Conservation (phyloP, 2,888 invertebrate genomes). For the Leucophenga maculata region DNA sequence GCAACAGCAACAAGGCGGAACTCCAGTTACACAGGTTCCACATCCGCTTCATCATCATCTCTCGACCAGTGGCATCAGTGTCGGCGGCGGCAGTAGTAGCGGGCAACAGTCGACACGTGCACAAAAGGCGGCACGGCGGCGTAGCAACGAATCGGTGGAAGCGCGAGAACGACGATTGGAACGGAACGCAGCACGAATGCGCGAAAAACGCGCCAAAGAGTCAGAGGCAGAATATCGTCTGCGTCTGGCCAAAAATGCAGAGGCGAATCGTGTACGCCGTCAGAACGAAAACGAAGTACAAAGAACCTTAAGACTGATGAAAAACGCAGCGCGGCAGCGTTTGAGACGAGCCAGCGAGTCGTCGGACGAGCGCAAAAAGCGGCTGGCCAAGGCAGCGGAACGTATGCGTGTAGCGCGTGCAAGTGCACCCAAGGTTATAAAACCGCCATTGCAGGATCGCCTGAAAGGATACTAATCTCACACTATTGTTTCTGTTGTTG, state of each 20-base stretch:
- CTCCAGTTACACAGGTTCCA: slow-evolving; percentile 40
- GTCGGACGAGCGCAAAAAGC: slow-evolving; percentile 68
- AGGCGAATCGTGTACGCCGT: slow-evolving; percentile 71
- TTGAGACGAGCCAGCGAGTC: slow-evolving; percentile 71
- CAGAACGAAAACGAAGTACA: slow-evolving; percentile 72
- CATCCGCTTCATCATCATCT: slow-evolving; percentile 67
- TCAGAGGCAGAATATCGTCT: slow-evolving; percentile 69
- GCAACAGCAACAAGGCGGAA: slow-evolving; percentile 44
- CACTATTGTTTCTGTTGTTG: too few species aligned
- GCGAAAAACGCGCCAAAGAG: slow-evolving; percentile 71
- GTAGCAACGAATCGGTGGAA: slow-evolving; percentile 72
- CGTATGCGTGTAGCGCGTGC: slow-evolving; percentile 70
- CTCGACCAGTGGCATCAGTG: slow-evolving; percentile 54
- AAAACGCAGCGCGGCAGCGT: slow-evolving; percentile 71
- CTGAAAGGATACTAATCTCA: slow-evolving; percentile 68
- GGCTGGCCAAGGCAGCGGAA: slow-evolving; percentile 71
- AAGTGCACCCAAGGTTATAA: slow-evolving; percentile 70
- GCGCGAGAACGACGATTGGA: slow-evolving; percentile 70
- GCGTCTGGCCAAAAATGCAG: slow-evolving; percentile 71
- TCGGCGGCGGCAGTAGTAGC: slow-evolving; percentile 22
- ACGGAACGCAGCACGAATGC: slow-evolving; percentile 72
- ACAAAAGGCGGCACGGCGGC: slow-evolving; percentile 67
- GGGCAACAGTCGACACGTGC: slow-evolving; percentile 59
- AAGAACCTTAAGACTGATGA: slow-evolving; percentile 72
- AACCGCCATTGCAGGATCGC: slow-evolving; percentile 71